Evolutionary conservation across 2,888 invertebrate species (phyloP), one percentile per base, ranked within the genome.

Genomic region (Leptinotarsa tumamoca): DNA sequence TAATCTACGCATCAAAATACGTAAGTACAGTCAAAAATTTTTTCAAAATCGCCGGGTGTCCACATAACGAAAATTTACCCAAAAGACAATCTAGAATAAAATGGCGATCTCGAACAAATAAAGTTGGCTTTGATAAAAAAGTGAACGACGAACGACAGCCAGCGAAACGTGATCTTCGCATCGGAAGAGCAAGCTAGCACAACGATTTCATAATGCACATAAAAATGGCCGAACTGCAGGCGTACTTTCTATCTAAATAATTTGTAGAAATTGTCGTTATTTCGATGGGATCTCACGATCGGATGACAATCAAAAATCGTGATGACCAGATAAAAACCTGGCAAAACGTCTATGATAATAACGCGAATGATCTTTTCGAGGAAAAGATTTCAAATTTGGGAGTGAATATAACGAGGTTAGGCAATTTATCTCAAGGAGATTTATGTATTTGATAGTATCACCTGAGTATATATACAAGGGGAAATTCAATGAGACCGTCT

Each of bases 221-320:
- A 68, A 68, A 58, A 51, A 68, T 68, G 21, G 13, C 33, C 5
- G 54, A 68, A 54, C 68, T 68, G 52, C 68, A 68, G 68, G 68
- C 68, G 54, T 68, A 68, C 68, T 68, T 68, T 68, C 68, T 68
- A 68, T 68, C 68, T 68, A 52, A 68, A 68, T 68, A 68, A 68
- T 68, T 68, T 52, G 68, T 52, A 23, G 68, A 54, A 68, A 68
- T 54, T 68, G 27, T 68, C 51, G 54, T 51, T 54, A 68, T 63
- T 63, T 33, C 63, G 63, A 63, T 33, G 27, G n/a, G 4, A 43
- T 27, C 63, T 63, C 63, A 63, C 63, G 63, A 63, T 63, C 63
- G 33, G 63, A 43, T 43, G 63, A 63, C 63, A 63, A 58, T 58
- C 58, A 14, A 63, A 63, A 63, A 43, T 63, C 63, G 63, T 63